Base-by-base conservation (phyloP, 2,113 vertebrate genomes). In the Cyprinodon tularosa region DNA sequence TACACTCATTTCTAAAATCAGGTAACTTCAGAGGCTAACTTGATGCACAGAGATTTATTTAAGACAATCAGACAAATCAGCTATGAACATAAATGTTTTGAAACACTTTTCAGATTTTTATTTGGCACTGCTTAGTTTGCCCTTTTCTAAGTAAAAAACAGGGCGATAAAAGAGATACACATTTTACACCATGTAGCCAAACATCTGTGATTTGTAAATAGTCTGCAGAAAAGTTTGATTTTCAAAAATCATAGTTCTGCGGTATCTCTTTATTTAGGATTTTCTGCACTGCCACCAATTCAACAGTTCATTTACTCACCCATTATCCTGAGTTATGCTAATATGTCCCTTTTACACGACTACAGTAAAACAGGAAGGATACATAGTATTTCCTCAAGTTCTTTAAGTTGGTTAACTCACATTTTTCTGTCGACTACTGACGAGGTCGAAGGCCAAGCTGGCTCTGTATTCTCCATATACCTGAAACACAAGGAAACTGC, bases 401-500 rank as follows among this genome's bases (percentile, higher is more conserved):
- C 42, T 44, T 14, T 17, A 64, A 20, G 12, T 11, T 20, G 10
- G 4, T 71, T 61, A 3, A 88, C 97, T 96, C 90, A 99, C 98
- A 83, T 99, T 98, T 94, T 99, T 99, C 91, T 99, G 98, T 75
- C 98, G 95, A 91, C 98, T 99, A 95, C 98, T 99, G 91, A 99
- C 98, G 63, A 99, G 95, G 91, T 99, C 98, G 91, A 99, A 99
- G 61, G 98, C 98, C 77, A 99, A 95, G 85, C 98, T 99, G 71
- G 98, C 97, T 94, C 97, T 95, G 88, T 99, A 99, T 91, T 99
- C 98, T 84, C 97, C 96, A 78, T 99, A 99, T 37, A 99, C 98
- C 98, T 99, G 89, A 1, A 53, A 66, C 22, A 81, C 82, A 77
- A 39, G 2, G 74, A 48, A 50, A 62, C 60, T 47, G 40, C 62